These are phyloP conservation scores for Falco cherrug DNA, from an alignment of 2,797 vertebrate species.

Conservation along the genomic window DNA sequence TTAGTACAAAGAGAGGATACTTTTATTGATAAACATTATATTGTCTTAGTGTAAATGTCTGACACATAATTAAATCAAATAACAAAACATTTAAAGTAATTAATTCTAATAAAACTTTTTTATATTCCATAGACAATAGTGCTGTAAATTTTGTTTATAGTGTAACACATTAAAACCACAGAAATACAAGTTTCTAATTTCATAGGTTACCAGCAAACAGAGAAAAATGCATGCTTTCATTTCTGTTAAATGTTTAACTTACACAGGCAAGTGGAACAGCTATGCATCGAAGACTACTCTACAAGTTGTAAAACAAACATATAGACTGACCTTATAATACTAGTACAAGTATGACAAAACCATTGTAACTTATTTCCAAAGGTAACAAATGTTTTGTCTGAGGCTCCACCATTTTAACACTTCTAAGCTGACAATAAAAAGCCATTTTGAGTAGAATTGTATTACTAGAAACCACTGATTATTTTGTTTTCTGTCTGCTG, in stretches of 20 bases:
- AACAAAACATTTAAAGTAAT: slow-evolving; percentile 68
- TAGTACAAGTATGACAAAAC: slow-evolving; percentile 58
- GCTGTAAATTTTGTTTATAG: slow-evolving; percentile 59
- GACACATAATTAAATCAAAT: slow-evolving; percentile 65
- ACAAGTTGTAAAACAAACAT: slow-evolving; percentile 58
- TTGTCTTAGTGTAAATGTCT: slow-evolving; percentile 52
- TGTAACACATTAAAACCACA: slow-evolving; percentile 66
- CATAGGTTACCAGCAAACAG: slow-evolving; percentile 61
- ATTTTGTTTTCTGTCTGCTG: neutral
- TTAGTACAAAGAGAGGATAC: slow-evolving; percentile 53
- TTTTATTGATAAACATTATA: slow-evolving; percentile 57
- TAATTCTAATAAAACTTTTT: slow-evolving; percentile 55
- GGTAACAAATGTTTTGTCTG: slow-evolving; percentile 64
- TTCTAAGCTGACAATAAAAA: slow-evolving; percentile 1
- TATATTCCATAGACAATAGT: slow-evolving; percentile 67
- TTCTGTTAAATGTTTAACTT: slow-evolving; percentile 58
- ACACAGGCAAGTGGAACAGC: slow-evolving; percentile 55
- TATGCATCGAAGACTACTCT: slow-evolving; percentile 45
- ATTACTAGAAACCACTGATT: slow-evolving; percentile 14
- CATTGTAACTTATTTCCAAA: slow-evolving; percentile 52
- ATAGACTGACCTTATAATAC: slow-evolving; percentile 57
- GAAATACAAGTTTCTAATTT: slow-evolving; percentile 64
- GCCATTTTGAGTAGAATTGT: neutral
- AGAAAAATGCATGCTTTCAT: slow-evolving; percentile 63
- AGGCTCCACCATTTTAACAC: slow-evolving; percentile 34